These are phyloP conservation scores for Ianthella basta DNA, from an alignment of 37 sponge, comb jelly and placozoan species.

Conservation along the genomic window DNA sequence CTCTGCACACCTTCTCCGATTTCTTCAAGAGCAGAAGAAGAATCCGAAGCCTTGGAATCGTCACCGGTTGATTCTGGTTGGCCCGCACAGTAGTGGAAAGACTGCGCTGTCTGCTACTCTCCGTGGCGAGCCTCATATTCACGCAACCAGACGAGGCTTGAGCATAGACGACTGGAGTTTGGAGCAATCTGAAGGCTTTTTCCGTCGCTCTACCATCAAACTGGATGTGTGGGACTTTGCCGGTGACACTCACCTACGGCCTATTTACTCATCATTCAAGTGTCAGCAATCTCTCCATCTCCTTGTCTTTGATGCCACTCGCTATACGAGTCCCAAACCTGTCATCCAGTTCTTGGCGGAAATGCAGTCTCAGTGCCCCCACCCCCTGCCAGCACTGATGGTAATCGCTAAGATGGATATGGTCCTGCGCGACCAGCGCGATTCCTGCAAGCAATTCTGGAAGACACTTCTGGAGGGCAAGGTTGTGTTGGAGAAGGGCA, in stretches of 20 bases:
- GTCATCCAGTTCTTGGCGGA: slow-evolving; percentile 55
- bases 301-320: slow-evolving; percentile 40
- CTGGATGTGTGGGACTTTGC: slow-evolving; percentile 76
- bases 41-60: slow-evolving; percentile 33
- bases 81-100: slow-evolving; percentile 60
- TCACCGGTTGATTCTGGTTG: slow-evolving; percentile 58
- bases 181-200: neutral
- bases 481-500: neutral
- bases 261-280: slow-evolving; percentile 55
- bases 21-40: slow-evolving; percentile 37
- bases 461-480: neutral
- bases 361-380: slow-evolving; percentile 39
- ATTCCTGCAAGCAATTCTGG: slow-evolving; percentile 25
- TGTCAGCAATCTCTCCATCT: slow-evolving; percentile 59
- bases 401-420: slow-evolving; percentile 70
- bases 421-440: slow-evolving; percentile 41
- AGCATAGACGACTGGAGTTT: neutral
- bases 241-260: slow-evolving; percentile 33
- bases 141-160: neutral
- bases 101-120: slow-evolving; percentile 42
- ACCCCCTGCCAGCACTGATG: slow-evolving; percentile 55
- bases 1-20: slow-evolving; percentile 28
- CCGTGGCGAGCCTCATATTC: slow-evolving; percentile 7
- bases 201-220: slow-evolving; percentile 34
- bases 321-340: neutral